Evolutionary conservation across 2,888 invertebrate species (phyloP), one percentile per base, ranked within the genome.

Genomic region (Drosophila tripunctata): DNA sequence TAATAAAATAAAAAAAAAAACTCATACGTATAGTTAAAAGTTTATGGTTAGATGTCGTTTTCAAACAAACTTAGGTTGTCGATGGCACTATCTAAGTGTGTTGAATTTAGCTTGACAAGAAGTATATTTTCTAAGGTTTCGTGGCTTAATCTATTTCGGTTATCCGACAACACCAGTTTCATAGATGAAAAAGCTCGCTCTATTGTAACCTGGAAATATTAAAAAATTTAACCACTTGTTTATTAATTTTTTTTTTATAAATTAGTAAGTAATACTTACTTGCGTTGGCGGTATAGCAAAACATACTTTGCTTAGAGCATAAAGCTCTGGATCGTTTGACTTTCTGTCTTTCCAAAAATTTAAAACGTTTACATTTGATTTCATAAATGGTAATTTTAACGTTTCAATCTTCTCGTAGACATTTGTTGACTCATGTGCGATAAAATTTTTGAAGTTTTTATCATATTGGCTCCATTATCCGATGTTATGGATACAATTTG

Each of bases 251-350:
- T 48, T 35, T 10, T 22, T 33, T 35, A 21, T 21, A 10, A n/a
- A 12, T 40, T 40, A 35, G 6, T 6, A 12, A 24, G 1, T 3
- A 10, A 36, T 14, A 4, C 35, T 48, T 48, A 24, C 35, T 24
- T 48, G 35, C 35, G 43, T 40, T 52, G 33, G 60, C 15, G 45
- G 40, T 52, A 52, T 45, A 24, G 45, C 52, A 43, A 62, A 54
- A 47, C 44, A 50, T 55, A 55, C 14, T 48, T 55, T 62, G 43
- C 55, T 62, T 44, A 56, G 31, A n/a, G 17, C 44, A 14, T 56
- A 62, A 27, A 56, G 43, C 12, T 48, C 47, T 3, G 21, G 21
- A 21, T 21, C 21, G 21, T 3, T 21, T 21, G 21, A 21, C 4
- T 4, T 3, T 3, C 4, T 21, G 21, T 21, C 3, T 21, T 21